Evolutionary conservation across 2,797 vertebrate genomes (phyloP), one percentile per base, ranked within the genome.

Genomic region (Thunnus albacares): DNA sequence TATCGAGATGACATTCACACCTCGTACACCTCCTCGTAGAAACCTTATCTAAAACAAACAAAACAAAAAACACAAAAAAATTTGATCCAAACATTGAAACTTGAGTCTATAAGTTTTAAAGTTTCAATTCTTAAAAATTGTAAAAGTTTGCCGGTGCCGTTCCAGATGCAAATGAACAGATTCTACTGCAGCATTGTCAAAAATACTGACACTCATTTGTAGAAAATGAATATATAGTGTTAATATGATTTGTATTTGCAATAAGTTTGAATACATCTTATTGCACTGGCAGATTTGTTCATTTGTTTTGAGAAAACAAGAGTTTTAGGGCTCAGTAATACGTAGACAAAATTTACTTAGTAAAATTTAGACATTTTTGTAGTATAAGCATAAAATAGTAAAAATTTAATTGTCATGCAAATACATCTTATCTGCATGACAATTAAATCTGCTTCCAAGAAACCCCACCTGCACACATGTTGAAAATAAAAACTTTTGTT

Each of bases 1-100:
- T 62, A 68, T 28, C 0, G 8, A 72, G 75, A 73, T 61, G 69
- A 82, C 78, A 65, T 65, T 83, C 56, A 52, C 80, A 83, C 66
- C 65, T 67, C 0, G 8, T 41, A 59, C 4, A 58, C 28, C 24
- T 51, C 73, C 74, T 75, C 30, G 18, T 0, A 33, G 15, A 63
- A 55, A 57, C 11, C 18, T 10, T 6, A 33, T 13, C 12, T 2
- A 1, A 13, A 56, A 69, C 55, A 41, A 12, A 43, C n/a, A 18
- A 30, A 49, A 49, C 35, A 53, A 22, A 15, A 10, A 18, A 17
- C 3, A 33, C 2, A 22, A 17, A 18, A 41, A 26, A 49, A 38
- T 26, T 9, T 30, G 28, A 71, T 30, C 28, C 28, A 30, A 30
- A 30, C 28, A 30, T 30, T 24, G 24, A 24, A 24, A 24, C 24